Conservation (phyloP, 2,113 vertebrate genomes). For the Atherinomorus stipes region DNA sequence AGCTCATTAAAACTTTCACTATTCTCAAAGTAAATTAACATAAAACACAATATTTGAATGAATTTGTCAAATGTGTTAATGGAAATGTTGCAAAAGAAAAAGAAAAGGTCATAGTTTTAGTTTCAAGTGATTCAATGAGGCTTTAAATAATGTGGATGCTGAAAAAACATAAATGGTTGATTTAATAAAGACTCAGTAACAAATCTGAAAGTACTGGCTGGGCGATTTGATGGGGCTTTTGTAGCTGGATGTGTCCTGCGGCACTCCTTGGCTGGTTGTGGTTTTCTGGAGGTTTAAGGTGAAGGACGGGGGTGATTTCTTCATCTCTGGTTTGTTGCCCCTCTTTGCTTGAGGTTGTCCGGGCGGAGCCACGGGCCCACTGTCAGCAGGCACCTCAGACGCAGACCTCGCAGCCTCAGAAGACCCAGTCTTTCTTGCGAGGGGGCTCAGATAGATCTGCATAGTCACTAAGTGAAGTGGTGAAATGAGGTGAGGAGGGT, state of each 20-base stretch:
- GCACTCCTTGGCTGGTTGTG: conserved; percentile 71
- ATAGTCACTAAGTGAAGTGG: conserved; percentile 85
- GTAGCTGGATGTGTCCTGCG: conserved; percentile 78
- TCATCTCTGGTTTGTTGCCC: conserved; percentile 24
- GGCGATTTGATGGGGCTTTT: conserved; percentile 86
- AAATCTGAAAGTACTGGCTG: conserved; percentile 88
- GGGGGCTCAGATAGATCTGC: conserved; percentile 87
- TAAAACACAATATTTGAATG: not conserved
- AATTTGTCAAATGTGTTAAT: not conserved
- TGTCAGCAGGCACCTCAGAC: conserved; percentile 62
- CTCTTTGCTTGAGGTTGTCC: conserved; percentile 15
- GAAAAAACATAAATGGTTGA: not conserved
- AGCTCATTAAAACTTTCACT: not conserved
- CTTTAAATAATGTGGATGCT: not conserved
- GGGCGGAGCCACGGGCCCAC: conserved; percentile 25
- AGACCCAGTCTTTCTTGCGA: conserved; percentile 84
- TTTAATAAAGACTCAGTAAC: conserved; percentile 71
- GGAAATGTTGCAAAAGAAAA: not conserved
- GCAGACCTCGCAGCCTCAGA: conserved; percentile 71
- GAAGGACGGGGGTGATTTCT: conserved; percentile 70
- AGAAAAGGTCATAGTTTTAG: not conserved
- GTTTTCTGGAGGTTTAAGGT: conserved; percentile 82
- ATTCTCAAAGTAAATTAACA: conserved; percentile 9
- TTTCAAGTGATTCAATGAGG: not conserved
- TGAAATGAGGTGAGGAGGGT: conserved; percentile 58